Base-by-base conservation (phyloP, 2,888 invertebrate species). In the Caenorhabditis sp. region DNA sequence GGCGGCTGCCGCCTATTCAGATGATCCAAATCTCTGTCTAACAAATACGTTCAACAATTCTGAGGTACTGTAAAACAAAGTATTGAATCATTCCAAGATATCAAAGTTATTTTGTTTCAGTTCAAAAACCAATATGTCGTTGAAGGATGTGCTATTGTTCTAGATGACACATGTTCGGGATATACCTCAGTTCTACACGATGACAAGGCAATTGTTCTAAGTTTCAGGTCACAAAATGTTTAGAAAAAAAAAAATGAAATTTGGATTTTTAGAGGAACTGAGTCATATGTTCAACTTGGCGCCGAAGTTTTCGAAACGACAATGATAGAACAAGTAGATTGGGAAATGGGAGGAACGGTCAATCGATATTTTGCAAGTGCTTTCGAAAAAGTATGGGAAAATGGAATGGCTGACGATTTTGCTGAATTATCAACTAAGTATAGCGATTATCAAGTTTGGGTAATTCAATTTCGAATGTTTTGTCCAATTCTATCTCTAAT, bases 1-100 rank as follows among this genome's bases (percentile, higher is more conserved):
- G 1, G 62, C 79, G 5, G 66, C 79, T 10, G 78, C 78, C 23
- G 72, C 78, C 12, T 78, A 79, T 58, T 62, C 70, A 24, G 54
- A 51, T 37, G 59, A 74, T 17, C 78, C 78, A 1, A 62, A 75
- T 23, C 6, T 36, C 27, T 78, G 78, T 26, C 31, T 78, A 54
- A 62, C 63, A 10, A 66, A 68, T 19, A 62, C 62, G 12, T 78
- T 78, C 49, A 43, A 55, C 36, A 72, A 72, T 27, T 73, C 74
- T 21, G 26, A 23, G 43, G 72, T 72, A 37, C 36, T 36, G 36
- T 36, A 8, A 36, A 12, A 17, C 14, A 17, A 43, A 43, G 3
- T 3, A 43, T 43, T 10, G 8, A 43, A 5, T 43, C 6, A 5
- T 43, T 43, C 2, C 14, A 43, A 31, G 31, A 31, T 6, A 31